Evolutionary conservation across 2,113 vertebrate species (phyloP).

Genomic region (Laticauda laticaudata): DNA sequence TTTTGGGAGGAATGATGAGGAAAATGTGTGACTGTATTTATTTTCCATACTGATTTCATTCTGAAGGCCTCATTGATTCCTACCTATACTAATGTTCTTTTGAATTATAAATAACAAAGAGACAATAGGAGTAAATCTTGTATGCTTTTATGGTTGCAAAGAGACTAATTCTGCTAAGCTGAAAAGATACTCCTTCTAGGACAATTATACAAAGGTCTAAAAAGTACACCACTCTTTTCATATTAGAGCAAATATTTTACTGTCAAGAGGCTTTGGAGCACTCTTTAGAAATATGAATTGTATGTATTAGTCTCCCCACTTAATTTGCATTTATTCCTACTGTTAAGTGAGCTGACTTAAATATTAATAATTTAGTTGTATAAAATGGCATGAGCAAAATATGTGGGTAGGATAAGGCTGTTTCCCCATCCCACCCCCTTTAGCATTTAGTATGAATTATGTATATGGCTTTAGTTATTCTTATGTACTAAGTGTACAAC

Average conservation of each 20-base stretch:
- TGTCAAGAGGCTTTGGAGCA: background rate
- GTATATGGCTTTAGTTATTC: background rate
- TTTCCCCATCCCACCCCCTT: background rate
- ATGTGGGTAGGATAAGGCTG: background rate
- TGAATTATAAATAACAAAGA: background rate
- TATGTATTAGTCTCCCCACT: background rate
- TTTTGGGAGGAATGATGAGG: background rate
- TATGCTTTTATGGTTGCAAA: background rate
- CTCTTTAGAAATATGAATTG: background rate
- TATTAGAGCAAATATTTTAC: background rate
- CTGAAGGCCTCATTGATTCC: background rate
- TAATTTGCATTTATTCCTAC: background rate
- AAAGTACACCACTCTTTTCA: background rate
- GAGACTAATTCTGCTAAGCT: background rate
- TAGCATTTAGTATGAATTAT: background rate
- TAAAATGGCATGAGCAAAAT: background rate
- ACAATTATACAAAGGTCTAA: background rate
- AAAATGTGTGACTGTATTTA: background rate
- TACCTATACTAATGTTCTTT: background rate
- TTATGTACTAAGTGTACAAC: background rate
- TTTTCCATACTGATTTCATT: background rate
- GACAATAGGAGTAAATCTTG: background rate
- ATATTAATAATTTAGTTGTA: background rate
- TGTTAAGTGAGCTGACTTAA: background rate
- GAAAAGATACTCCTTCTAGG: background rate